phyloP scores from a whole-genome alignment of 2,797 vertebrate genomes.

The Betta splendens region DNA sequence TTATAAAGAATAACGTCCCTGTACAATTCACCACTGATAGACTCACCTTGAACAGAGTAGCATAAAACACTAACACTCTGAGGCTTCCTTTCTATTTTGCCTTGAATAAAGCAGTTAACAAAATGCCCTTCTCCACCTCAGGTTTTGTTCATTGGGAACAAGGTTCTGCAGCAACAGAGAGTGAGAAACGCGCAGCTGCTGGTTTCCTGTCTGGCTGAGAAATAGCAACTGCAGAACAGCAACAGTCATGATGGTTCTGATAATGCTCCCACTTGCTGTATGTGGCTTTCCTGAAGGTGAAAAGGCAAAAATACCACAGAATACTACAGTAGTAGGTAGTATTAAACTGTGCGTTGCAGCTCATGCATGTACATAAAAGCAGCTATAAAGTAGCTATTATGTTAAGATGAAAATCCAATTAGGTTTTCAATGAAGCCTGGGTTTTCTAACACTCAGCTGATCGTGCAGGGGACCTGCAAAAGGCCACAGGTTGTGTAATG shows the following conservation, averaged over 20 bases:
- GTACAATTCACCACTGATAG: not conserved
- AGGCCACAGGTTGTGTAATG: conserved; percentile 50
- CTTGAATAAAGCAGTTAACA: conserved; percentile 24
- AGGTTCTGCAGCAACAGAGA: not conserved
- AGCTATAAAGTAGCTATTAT: conserved; percentile 14
- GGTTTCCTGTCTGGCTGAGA: conserved; percentile 1
- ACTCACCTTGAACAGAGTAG: conserved; percentile 11
- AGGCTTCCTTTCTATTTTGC: conserved; percentile 3
- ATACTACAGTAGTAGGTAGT: too few relatives aligned
- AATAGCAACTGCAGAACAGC: conserved; percentile 7
- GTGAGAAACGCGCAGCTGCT: not conserved
- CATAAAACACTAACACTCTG: conserved; percentile 20
- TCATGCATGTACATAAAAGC: not conserved
- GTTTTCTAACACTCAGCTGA: conserved; percentile 21
- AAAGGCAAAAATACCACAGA: not conserved
- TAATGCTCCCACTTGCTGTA: too few relatives aligned
- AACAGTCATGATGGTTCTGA: not conserved
- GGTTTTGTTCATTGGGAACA: conserved; percentile 3
- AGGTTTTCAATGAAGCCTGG: conserved; percentile 34
- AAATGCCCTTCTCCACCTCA: conserved; percentile 20
- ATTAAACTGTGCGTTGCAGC: too few relatives aligned
- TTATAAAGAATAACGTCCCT: not conserved
- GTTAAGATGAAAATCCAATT: conserved; percentile 23
- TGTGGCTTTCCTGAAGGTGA: too few relatives aligned
- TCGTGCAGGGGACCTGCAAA: conserved; percentile 47